These are phyloP conservation scores for Arenicola marina DNA, from an alignment of 2,888 invertebrate species.

Conservation along the genomic window DNA sequence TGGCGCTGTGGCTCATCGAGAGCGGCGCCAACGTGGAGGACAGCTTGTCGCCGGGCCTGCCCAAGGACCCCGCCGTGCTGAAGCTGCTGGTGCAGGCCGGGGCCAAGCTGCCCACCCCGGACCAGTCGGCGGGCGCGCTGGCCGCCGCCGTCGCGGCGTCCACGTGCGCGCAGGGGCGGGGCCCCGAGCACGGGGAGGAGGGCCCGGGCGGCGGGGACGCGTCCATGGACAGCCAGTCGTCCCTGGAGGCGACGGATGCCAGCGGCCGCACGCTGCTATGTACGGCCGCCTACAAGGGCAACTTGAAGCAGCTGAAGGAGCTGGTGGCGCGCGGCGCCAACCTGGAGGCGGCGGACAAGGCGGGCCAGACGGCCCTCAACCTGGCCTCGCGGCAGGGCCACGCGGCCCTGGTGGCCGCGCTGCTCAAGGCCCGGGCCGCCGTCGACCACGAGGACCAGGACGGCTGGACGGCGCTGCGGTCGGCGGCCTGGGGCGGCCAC, in stretches of 20 bases:
- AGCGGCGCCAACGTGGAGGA: conserved; percentile 54
- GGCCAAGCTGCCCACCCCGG: conserved; percentile 79
- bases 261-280: conserved; percentile 75
- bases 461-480: conserved; percentile 66
- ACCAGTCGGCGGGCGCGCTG: conserved; percentile 23
- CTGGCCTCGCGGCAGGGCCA: conserved; percentile 65
- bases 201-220: conserved; percentile 23
- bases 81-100: conserved; percentile 87
- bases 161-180: conserved; percentile 19
- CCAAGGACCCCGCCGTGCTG: conserved; percentile 51
- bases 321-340: conserved; percentile 84
- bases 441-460: conserved; percentile 63
- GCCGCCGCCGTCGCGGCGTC: conserved; percentile 1
- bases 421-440: conserved; percentile 43
- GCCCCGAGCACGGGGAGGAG: conserved; percentile 35
- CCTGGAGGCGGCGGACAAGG: conserved; percentile 69
- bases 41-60: conserved; percentile 47
- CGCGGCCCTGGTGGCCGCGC: conserved; percentile 60
- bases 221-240: conserved; percentile 68
- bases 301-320: conserved; percentile 76
- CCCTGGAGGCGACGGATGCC: conserved; percentile 40
- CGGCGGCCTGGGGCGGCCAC: conserved; percentile 96
- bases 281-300: conserved; percentile 71
- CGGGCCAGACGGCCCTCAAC: conserved; percentile 76
- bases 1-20: conserved; percentile 76